phyloP scores from a whole-genome alignment of 2,113 vertebrate genomes.

The Festucalex cinctus region DNA sequence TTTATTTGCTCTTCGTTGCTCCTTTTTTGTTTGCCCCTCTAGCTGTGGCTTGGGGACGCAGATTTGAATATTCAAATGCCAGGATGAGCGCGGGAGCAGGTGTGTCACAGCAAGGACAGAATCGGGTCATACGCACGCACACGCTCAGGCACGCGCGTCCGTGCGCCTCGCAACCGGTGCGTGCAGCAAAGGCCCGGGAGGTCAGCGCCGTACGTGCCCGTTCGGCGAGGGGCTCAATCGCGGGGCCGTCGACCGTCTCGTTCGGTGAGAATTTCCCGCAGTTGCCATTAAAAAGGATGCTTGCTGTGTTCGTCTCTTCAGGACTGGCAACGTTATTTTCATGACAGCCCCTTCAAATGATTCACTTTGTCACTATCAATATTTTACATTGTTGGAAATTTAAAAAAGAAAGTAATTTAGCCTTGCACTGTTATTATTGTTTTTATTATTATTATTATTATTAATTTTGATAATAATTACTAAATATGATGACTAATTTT shows the following conservation, averaged over 20 bases:
- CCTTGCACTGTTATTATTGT: too few species aligned
- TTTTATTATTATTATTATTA: too few species aligned
- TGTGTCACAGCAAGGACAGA: slow-evolving; percentile 71
- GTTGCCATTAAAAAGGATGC: neutral
- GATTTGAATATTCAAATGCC: slow-evolving; percentile 73
- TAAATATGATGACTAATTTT: too few species aligned
- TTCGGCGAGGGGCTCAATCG: neutral
- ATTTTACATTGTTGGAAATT: too few species aligned
- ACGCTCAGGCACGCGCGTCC: slow-evolving; percentile 20
- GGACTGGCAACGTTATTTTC: neutral
- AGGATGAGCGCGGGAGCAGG: slow-evolving; percentile 55
- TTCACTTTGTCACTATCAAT: too few species aligned
- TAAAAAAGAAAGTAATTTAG: too few species aligned
- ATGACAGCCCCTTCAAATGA: neutral
- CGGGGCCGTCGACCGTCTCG: neutral
- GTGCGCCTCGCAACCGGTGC: slow-evolving; percentile 52
- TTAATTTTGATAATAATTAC: too few species aligned
- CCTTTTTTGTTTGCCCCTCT: slow-evolving; percentile 11
- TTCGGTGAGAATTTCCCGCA: neutral
- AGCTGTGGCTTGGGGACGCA: slow-evolving; percentile 45
- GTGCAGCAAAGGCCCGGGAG: slow-evolving; percentile 49
- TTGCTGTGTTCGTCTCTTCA: neutral
- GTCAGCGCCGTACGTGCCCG: slow-evolving; percentile 18
- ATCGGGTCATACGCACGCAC: slow-evolving; percentile 48
- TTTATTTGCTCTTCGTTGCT: slow-evolving; percentile 6